Conservation (phyloP, 2,888 invertebrate species). For the Rhynchonema sp. region DNA sequence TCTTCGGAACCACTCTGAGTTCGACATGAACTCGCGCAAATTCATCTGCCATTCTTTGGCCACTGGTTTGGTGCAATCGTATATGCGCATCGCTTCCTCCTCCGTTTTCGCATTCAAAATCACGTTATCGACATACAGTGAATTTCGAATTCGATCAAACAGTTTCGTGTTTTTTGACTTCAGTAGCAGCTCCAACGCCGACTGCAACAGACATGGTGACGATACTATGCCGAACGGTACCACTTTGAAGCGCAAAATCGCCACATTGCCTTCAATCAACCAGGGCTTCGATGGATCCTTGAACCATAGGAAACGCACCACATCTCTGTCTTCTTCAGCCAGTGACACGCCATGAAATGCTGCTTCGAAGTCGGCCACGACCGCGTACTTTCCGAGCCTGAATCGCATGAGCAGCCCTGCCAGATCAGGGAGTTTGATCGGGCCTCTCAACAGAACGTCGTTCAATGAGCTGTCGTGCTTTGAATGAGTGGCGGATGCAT, state of each 20-base stretch:
- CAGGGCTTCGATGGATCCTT: conserved; percentile 5
- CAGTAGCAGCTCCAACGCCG: conserved; percentile 9
- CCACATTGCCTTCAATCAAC: conserved; percentile 4
- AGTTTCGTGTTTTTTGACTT: neutral
- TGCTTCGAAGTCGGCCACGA: conserved; percentile 10
- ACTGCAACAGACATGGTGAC: conserved; percentile 10
- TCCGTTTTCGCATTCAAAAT: conserved; percentile 4
- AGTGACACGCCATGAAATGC: conserved; percentile 11
- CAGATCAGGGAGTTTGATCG: conserved; percentile 8
- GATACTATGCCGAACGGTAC: conserved; percentile 11
- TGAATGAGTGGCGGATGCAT: conserved; percentile 9
- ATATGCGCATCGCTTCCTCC: neutral
- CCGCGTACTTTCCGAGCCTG: conserved; percentile 1
- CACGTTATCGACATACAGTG: conserved; percentile 13
- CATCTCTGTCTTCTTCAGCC: conserved; percentile 7
- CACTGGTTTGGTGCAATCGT: conserved; percentile 2
- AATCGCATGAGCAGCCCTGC: conserved; percentile 9
- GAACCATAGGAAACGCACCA: conserved; percentile 9
- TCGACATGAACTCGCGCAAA: conserved; percentile 10
- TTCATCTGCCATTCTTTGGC: conserved; percentile 9
- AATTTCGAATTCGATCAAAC: conserved; percentile 3
- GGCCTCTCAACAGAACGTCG: conserved; percentile 11
- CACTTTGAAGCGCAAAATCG: conserved; percentile 6
- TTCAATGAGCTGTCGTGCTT: conserved; percentile 8
- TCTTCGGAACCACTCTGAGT: conserved; percentile 20